phyloP scores from a whole-genome alignment of 2,113 vertebrate genomes.

The Alces alces region DNA sequence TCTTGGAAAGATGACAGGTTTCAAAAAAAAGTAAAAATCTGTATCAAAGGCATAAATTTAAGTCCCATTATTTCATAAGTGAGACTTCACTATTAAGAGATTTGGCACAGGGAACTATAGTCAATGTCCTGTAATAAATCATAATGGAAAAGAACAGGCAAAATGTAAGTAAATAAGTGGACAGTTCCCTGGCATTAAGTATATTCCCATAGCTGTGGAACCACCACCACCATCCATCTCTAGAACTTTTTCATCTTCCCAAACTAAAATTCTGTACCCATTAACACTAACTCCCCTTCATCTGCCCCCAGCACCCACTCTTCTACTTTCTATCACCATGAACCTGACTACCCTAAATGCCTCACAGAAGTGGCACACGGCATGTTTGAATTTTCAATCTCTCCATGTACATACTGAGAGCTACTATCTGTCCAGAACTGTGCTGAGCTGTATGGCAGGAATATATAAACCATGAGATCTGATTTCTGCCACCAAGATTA shows the following conservation, averaged over 20 bases:
- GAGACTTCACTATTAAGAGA: neutral
- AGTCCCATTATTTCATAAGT: neutral
- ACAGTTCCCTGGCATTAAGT: neutral
- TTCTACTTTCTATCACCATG: neutral
- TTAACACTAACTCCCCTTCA: neutral
- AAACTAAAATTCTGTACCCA: neutral
- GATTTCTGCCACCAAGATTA: neutral
- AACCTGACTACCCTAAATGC: neutral
- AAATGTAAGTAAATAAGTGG: neutral
- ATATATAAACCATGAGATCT: neutral
- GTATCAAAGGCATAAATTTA: neutral
- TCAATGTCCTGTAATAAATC: neutral
- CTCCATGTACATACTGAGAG: neutral
- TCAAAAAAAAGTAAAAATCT: neutral
- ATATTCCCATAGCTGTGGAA: neutral
- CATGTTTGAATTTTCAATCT: neutral
- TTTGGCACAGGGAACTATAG: neutral
- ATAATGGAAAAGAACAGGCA: neutral
- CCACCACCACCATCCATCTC: neutral
- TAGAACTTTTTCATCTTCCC: neutral
- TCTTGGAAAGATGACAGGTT: neutral
- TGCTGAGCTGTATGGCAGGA: neutral
- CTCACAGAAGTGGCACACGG: neutral
- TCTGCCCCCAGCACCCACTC: neutral
- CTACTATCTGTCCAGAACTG: neutral